Conservation (phyloP, 2,888 invertebrate species). For the Beris morrisii region DNA sequence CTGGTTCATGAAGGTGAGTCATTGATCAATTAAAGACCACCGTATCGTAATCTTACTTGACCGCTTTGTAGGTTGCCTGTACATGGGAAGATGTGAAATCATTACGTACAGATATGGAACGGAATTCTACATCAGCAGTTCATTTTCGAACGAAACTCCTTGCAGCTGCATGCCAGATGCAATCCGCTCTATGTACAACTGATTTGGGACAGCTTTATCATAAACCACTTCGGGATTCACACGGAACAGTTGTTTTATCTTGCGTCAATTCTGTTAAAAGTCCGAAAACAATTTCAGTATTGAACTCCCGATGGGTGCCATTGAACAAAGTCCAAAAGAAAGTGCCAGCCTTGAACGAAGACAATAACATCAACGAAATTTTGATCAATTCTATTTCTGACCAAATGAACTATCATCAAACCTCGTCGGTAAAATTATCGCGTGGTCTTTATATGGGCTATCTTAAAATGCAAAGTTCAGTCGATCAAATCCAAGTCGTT, state of each 20-base stretch:
- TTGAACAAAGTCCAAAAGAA: conserved; percentile 82
- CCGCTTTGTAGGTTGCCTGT: conserved; percentile 74
- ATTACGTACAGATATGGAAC: conserved; percentile 91
- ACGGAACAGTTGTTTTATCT: conserved; percentile 88
- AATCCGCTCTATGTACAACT: conserved; percentile 86
- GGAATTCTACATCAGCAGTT: conserved; percentile 85
- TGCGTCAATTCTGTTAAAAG: conserved; percentile 70
- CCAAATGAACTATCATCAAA: conserved; percentile 67
- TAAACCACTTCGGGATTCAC: conserved; percentile 83
- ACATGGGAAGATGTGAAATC: conserved; percentile 96
- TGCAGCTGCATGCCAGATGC: conserved; percentile 90
- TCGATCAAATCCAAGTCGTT: conserved; percentile 90
- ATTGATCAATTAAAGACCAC: neutral
- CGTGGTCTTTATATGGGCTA: conserved; percentile 94
- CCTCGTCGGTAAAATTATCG: conserved; percentile 76
- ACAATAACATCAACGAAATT: conserved; percentile 77
- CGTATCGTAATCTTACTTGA: neutral
- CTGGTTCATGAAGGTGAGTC: conserved; percentile 90
- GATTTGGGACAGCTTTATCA: conserved; percentile 95
- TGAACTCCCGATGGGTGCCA: conserved; percentile 92
- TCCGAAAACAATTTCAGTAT: conserved; percentile 82
- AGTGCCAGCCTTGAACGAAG: conserved; percentile 71
- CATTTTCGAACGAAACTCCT: conserved; percentile 91
- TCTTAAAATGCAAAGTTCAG: conserved; percentile 93
- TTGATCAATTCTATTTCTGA: conserved; percentile 86